Conservation (phyloP, 1,140 invertebrate species). For the Drosophila sproati region DNA sequence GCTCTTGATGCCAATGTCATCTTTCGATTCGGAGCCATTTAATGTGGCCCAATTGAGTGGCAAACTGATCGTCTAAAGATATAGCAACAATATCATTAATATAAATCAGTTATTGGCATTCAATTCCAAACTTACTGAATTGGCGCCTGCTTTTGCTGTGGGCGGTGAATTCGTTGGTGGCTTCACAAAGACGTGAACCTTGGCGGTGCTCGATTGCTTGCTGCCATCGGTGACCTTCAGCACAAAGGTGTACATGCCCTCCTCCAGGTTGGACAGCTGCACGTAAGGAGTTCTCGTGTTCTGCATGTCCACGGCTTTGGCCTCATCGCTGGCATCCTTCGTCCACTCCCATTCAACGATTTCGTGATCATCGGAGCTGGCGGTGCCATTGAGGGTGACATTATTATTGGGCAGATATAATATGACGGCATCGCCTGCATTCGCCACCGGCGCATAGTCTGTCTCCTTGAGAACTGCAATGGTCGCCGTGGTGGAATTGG, state of each 20-base stretch:
- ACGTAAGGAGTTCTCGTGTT: slow-evolving; percentile 94
- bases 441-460: slow-evolving; percentile 97
- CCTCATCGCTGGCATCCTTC: slow-evolving; percentile 92
- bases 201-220: slow-evolving; percentile 93
- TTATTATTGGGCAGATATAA: slow-evolving; percentile 96
- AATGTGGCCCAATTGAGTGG: slow-evolving; percentile 91
- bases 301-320: slow-evolving; percentile 96
- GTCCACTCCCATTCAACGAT: slow-evolving; percentile 98
- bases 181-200: slow-evolving; percentile 97
- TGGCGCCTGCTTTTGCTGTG: slow-evolving; percentile 87
- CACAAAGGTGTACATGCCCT: slow-evolving; percentile 97
- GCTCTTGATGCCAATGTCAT: slow-evolving; percentile 92
- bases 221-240: slow-evolving; percentile 96
- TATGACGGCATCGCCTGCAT: slow-evolving; percentile 95
- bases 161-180: slow-evolving; percentile 94
- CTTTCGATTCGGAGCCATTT: slow-evolving; percentile 92
- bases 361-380: slow-evolving; percentile 96
- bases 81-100: background rate
- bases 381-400: slow-evolving; percentile 94
- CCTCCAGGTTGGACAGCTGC: slow-evolving; percentile 93
- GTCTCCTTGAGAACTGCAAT: slow-evolving; percentile 95
- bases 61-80: slow-evolving; percentile 89
- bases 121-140: slow-evolving; percentile 71
- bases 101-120: background rate
- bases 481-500: slow-evolving; percentile 94